These are phyloP conservation scores for Dermochelys coriacea DNA, from an alignment of 2,797 vertebrate species.

Conservation along the genomic window DNA sequence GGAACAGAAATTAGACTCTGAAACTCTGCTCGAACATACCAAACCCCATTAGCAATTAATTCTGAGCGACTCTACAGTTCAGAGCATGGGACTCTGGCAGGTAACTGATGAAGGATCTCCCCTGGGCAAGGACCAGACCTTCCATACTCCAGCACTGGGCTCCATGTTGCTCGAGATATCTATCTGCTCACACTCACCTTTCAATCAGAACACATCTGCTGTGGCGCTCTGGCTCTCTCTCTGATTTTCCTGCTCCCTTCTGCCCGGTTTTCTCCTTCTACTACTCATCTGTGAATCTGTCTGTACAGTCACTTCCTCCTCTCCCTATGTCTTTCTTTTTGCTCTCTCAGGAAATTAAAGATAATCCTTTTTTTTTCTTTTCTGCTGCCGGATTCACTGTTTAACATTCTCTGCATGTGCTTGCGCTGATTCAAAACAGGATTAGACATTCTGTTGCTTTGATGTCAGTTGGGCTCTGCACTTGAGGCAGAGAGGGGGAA, in stretches of 20 bases:
- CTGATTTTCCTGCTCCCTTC: rapidly evolving
- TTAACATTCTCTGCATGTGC: conserved; percentile 75
- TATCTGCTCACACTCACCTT: neutral
- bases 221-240: neutral
- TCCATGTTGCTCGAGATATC: neutral
- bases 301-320: conserved; percentile 32
- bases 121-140: neutral
- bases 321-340: conserved; percentile 20
- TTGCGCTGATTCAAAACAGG: conserved; percentile 69
- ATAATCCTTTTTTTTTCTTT: conserved; percentile 64
- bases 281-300: neutral
- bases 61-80: neutral
- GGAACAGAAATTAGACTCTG: neutral
- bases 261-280: neutral
- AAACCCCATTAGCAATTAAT: neutral
- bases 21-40: neutral
- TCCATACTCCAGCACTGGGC: rapidly evolving
- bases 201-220: neutral
- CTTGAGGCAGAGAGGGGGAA: neutral
- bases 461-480: conserved; percentile 72
- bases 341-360: conserved; percentile 75
- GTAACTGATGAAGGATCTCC: neutral
- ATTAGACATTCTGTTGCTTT: conserved; percentile 75
- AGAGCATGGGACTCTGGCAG: neutral
- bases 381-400: conserved; percentile 61